Conservation (phyloP, 2,113 vertebrate genomes). For the Syngnathoides biaculeatus region DNA sequence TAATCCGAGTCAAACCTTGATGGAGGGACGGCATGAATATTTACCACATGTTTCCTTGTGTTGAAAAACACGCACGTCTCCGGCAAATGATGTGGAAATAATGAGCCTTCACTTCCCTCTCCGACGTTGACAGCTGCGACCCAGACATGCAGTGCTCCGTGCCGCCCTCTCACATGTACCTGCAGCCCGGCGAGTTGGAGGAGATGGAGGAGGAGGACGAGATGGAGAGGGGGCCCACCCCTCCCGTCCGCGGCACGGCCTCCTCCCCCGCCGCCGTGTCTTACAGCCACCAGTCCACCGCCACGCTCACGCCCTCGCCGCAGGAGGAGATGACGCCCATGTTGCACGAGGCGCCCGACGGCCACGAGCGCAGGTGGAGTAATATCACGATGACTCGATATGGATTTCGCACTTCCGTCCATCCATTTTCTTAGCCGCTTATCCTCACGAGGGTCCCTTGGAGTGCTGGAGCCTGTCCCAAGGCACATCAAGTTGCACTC, state of each 20-base stretch:
- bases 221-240: conserved; percentile 92
- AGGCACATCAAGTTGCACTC: no score
- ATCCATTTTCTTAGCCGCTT: no score
- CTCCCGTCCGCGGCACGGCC: conserved; percentile 89
- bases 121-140: conserved; percentile 80
- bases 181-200: conserved; percentile 93
- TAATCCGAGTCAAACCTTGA: conserved; percentile 49
- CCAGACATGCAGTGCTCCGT: conserved; percentile 88
- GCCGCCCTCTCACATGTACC: conserved; percentile 92
- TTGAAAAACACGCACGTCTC: conserved; percentile 21
- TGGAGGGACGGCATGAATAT: conserved; percentile 54
- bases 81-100: conserved; percentile 41
- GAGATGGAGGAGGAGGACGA: conserved; percentile 78
- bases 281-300: conserved; percentile 97
- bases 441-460: no score
- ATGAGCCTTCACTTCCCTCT: conserved; percentile 40
- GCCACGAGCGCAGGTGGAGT: conserved; percentile 85
- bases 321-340: conserved; percentile 97
- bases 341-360: conserved; percentile 85
- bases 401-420: no score
- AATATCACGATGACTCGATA: no score
- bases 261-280: conserved; percentile 96
- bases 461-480: no score
- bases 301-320: conserved; percentile 94
- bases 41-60: conserved; percentile 42